A percentile compares a stretch with the other conserved stretches of the same genome.
These are phyloP conservation scores for Hyphantria cunea DNA, from an alignment of 1,140 invertebrate species.

Conservation along the genomic window DNA sequence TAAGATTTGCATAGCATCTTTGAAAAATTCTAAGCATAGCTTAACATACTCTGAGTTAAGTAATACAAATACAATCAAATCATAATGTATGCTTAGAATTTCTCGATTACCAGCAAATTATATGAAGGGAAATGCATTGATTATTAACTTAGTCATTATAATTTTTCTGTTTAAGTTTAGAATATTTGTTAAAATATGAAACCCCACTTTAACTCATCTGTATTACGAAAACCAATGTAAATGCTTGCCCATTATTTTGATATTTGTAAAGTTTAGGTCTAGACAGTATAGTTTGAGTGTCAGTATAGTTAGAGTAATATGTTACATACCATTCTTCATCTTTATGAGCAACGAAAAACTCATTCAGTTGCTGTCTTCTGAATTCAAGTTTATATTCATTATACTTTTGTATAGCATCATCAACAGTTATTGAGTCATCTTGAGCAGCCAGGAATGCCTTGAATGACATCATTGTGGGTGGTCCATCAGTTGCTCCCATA, in stretches of 20 bases:
- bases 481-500: slow-evolving; percentile 84
- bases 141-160: slow-evolving; percentile 6
- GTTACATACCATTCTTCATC: slow-evolving; percentile 97
- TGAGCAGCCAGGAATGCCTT: slow-evolving; percentile 98
- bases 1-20: slow-evolving; percentile 68
- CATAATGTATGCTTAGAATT: slow-evolving; percentile 65
- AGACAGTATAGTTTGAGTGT: slow-evolving; percentile 6
- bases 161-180: background rate
- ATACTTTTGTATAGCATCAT: slow-evolving; percentile 98
- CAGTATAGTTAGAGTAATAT: slow-evolving; percentile 1
- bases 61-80: background rate
- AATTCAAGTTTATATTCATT: slow-evolving; percentile 99
- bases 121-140: slow-evolving; percentile 24
- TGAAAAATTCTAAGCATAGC: slow-evolving; percentile 75
- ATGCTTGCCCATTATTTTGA: slow-evolving; percentile 7
- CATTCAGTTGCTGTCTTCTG: slow-evolving; percentile 96
- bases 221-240: slow-evolving; percentile 2
- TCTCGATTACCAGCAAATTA: slow-evolving; percentile 71
- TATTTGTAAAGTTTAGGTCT: background rate
- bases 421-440: slow-evolving; percentile 98
- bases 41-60: background rate
- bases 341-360: slow-evolving; percentile 99
- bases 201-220: slow-evolving; percentile 10
- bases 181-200: background rate
- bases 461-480: slow-evolving; percentile 98